These are phyloP conservation scores for Enteromius fasciolatus DNA, from an alignment of 2,797 vertebrate genomes.

Conservation along the genomic window DNA sequence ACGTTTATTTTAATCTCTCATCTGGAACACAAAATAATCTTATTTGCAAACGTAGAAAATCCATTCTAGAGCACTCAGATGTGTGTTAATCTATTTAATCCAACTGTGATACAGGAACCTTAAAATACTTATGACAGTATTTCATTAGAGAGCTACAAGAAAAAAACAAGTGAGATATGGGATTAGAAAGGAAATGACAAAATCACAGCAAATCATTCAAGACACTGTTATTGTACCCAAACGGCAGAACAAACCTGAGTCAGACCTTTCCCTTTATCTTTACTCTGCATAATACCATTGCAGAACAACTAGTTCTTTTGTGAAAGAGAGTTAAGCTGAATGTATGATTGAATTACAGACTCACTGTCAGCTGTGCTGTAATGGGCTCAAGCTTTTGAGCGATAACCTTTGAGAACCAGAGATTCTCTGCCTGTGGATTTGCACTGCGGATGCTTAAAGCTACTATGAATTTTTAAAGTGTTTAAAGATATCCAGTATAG, in stretches of 20 bases:
- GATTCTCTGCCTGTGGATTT: conserved; percentile 23
- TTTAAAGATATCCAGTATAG: background rate
- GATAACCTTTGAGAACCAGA: conserved; percentile 42
- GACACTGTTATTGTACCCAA: background rate
- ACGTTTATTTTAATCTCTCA: conserved; percentile 26
- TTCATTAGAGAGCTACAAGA: background rate
- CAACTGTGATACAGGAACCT: background rate
- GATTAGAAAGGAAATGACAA: conserved; percentile 5
- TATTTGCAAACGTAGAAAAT: conserved; percentile 14
- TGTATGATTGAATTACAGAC: conserved; percentile 27
- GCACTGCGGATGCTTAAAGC: background rate
- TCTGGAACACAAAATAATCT: conserved; percentile 26
- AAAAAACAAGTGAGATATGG: background rate
- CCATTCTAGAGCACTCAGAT: background rate
- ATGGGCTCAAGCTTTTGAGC: conserved; percentile 28
- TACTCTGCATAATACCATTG: background rate
- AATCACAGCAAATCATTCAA: background rate
- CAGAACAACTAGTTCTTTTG: conserved; percentile 4
- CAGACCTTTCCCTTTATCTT: background rate
- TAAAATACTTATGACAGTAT: background rate
- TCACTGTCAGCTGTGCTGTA: conserved; percentile 23
- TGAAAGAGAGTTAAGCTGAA: conserved; percentile 28
- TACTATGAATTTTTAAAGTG: background rate
- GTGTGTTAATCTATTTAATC: conserved; percentile 12
- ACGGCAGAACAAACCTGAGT: background rate